phyloP scores from a whole-genome alignment of 2,888 invertebrate species.

The Dione juno region DNA sequence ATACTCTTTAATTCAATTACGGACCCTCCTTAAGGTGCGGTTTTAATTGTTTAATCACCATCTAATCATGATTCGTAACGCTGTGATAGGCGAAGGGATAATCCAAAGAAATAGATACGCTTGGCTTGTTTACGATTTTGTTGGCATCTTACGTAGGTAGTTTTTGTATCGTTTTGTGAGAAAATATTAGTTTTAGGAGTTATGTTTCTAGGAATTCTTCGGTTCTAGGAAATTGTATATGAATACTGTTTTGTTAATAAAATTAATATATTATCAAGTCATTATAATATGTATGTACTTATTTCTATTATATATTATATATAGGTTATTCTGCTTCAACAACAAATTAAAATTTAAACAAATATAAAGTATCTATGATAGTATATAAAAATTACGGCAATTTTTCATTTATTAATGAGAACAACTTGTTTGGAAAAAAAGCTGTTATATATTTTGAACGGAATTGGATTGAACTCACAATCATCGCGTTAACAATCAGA shows the following conservation, averaged over 20 bases:
- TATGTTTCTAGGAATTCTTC: no score
- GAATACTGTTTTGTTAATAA: no score
- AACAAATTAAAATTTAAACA: not conserved
- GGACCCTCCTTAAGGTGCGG: slow-evolving; percentile 23
- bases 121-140: not conserved
- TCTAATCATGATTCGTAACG: slow-evolving; percentile 67
- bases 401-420: not conserved
- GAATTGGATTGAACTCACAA: no score
- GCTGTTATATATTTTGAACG: no score
- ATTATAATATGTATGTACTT: no score
- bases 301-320: no score
- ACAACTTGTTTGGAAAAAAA: not conserved
- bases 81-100: slow-evolving; percentile 47
- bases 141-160: not conserved
- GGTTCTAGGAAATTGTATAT: no score
- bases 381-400: no score
- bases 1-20: slow-evolving; percentile 36
- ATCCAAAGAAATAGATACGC: slow-evolving; percentile 37
- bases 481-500: no score
- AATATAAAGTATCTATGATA: not conserved
- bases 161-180: not conserved
- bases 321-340: no score
- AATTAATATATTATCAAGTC: no score
- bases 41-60: slow-evolving; percentile 70
- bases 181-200: not conserved